These are phyloP conservation scores for Trachythela sp. DNA, from an alignment of 64 coral and sea anemone genomes.

Conservation along the genomic window DNA sequence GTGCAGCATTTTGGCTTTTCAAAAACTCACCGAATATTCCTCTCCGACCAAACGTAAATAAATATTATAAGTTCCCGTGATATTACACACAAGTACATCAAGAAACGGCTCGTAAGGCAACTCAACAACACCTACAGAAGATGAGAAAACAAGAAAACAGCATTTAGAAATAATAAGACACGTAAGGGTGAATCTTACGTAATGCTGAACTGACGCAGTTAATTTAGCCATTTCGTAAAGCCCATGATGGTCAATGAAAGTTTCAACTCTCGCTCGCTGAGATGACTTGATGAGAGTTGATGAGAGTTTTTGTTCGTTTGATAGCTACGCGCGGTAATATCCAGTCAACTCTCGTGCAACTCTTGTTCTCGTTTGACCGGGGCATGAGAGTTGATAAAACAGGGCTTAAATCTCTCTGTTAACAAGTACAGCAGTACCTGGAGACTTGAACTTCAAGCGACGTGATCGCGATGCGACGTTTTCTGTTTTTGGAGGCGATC, in stretches of 20 bases:
- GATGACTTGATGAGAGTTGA: too few relatives aligned
- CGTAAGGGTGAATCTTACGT: too few relatives aligned
- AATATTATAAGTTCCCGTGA: conserved; percentile 68
- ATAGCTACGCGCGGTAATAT: neutral
- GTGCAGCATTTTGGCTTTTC: too few relatives aligned
- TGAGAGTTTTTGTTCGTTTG: too few relatives aligned
- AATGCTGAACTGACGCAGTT: neutral
- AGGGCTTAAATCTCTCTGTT: too few relatives aligned
- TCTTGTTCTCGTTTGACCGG: too few relatives aligned
- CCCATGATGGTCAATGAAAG: too few relatives aligned
- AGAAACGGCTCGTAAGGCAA: conserved; percentile 52
- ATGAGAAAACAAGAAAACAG: neutral
- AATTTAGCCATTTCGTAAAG: neutral
- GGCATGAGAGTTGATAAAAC: too few relatives aligned
- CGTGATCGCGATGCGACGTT: neutral
- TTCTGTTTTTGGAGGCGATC: neutral
- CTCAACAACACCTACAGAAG: conserved; percentile 41
- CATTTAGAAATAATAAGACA: too few relatives aligned
- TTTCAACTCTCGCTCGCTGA: neutral
- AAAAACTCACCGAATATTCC: conserved; percentile 59
- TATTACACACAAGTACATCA: conserved; percentile 75
- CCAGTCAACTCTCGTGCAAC: neutral
- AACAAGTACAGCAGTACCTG: too few relatives aligned
- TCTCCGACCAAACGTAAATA: conserved; percentile 57
- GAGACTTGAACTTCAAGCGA: neutral